Conservation (phyloP, 2,888 invertebrate species). For the Acheta domesticus region DNA sequence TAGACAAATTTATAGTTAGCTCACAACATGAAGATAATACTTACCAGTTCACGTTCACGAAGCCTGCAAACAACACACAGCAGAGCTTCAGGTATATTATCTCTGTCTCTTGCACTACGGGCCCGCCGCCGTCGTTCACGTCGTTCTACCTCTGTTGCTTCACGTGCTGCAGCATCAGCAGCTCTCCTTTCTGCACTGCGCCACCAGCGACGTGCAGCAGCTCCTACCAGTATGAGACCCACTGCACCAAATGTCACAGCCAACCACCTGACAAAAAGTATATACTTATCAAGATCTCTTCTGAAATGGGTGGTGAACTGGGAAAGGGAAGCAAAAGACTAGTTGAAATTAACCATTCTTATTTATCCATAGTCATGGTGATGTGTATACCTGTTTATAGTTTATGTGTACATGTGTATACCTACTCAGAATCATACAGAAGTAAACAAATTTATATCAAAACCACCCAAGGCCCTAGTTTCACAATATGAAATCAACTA, state of each 20-base stretch:
- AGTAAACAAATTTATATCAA: too few species aligned
- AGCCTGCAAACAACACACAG: constrained; percentile 81
- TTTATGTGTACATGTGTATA: too few species aligned
- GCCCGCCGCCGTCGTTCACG: constrained; percentile 51
- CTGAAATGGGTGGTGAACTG: too few species aligned
- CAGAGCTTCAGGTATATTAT: constrained; percentile 53
- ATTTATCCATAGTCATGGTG: too few species aligned
- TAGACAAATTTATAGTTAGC: not conserved
- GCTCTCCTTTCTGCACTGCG: constrained; percentile 52
- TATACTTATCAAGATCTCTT: too few species aligned
- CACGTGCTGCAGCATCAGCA: constrained; percentile 56
- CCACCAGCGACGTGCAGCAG: constrained; percentile 52
- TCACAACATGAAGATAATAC: not conserved
- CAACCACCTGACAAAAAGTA: constrained; percentile 47
- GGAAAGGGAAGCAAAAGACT: too few species aligned
- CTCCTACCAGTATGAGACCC: constrained; percentile 53
- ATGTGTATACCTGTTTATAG: too few species aligned
- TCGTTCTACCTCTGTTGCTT: constrained; percentile 60
- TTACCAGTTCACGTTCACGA: constrained; percentile 18
- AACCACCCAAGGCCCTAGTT: too few species aligned
- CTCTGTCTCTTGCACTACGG: constrained; percentile 28
- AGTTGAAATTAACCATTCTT: too few species aligned
- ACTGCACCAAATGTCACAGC: constrained; percentile 56
- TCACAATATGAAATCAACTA: too few species aligned
- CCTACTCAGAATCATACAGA: too few species aligned